phyloP scores from a whole-genome alignment of 2,797 vertebrate species.

The Mus caroli region DNA sequence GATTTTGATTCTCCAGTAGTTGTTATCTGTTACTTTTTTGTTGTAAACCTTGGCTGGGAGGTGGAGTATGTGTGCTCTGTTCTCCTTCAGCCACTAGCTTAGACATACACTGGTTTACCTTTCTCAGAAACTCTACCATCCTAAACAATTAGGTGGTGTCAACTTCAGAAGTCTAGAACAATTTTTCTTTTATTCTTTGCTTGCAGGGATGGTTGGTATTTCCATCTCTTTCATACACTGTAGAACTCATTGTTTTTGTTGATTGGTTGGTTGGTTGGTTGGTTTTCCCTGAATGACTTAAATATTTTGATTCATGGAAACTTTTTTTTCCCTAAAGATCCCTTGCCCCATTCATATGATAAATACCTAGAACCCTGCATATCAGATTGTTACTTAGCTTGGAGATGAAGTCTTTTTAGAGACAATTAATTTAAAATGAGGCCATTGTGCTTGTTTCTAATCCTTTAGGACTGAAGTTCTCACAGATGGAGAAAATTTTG shows the following conservation, averaged over 20 bases:
- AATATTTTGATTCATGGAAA: background rate
- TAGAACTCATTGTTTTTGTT: background rate
- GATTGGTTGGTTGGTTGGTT: background rate
- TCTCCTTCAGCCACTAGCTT: background rate
- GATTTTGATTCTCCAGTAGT: background rate
- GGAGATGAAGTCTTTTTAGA: background rate
- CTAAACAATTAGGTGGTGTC: background rate
- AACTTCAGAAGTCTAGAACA: background rate
- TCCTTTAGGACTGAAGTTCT: background rate
- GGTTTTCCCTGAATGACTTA: background rate
- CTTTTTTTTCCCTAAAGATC: background rate
- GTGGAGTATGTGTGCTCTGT: background rate
- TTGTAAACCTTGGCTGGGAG: background rate
- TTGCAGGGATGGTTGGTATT: background rate
- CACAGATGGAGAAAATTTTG: background rate
- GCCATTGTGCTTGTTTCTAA: background rate
- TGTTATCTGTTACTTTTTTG: too few species aligned
- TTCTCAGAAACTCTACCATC: background rate
- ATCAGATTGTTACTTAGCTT: background rate
- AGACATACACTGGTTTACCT: too few species aligned
- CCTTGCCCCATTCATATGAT: background rate
- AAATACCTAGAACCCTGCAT: background rate
- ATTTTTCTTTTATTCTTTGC: background rate
- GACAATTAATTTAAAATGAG: background rate
- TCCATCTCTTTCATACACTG: background rate